Conservation (phyloP, 2,797 vertebrate genomes). For the Balearica regulorum region DNA sequence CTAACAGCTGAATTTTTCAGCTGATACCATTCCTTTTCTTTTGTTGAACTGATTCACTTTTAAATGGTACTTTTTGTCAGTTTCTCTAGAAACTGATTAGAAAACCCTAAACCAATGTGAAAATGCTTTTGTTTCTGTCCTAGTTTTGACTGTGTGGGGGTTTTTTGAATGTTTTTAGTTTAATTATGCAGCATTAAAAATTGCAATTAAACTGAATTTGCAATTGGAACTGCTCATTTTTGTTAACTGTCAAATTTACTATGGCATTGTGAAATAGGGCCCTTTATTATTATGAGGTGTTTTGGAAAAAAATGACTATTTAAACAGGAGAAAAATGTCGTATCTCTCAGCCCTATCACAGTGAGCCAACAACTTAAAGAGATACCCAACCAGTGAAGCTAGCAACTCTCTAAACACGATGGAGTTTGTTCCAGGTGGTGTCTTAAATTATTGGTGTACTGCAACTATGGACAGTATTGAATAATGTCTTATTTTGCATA, state of each 20-base stretch:
- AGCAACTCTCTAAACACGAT: neutral
- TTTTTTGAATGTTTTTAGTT: constrained; percentile 53
- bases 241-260: constrained; percentile 63
- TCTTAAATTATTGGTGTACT: neutral
- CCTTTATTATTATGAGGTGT: constrained; percentile 44
- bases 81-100: constrained; percentile 5
- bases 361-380: neutral
- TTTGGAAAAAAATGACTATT: constrained; percentile 27
- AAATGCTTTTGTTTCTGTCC: constrained; percentile 33
- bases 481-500: neutral
- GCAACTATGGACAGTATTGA: neutral
- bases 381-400: rapidly evolving
- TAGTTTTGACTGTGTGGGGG: neutral
- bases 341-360: neutral
- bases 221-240: constrained; percentile 60
- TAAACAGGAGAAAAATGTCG: neutral
- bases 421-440: neutral
- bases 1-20: constrained; percentile 28
- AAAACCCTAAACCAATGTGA: neutral
- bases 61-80: constrained; percentile 6
- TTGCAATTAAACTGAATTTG: constrained; percentile 68
- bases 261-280: neutral
- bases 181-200: constrained; percentile 66
- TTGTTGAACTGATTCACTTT: constrained; percentile 7
- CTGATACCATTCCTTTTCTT: neutral